Evolutionary conservation across 2,113 vertebrate genomes (phyloP).

Genomic region (Chlorodrepanis virens): DNA sequence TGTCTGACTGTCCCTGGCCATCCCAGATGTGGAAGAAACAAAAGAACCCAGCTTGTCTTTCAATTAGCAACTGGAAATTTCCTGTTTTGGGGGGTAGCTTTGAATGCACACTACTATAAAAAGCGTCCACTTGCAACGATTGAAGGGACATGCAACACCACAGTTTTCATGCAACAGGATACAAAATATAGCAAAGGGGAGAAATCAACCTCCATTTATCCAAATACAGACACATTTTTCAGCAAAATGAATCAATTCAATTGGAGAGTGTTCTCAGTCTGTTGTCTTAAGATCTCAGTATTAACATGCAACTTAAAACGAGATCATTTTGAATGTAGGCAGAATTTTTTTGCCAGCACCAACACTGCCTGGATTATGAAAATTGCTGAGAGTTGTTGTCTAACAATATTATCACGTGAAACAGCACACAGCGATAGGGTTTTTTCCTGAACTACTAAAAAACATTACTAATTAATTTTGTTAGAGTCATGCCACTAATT

Average conservation of each 20-base stretch:
- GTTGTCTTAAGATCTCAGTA: neutral
- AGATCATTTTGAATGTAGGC: neutral
- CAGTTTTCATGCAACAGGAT: neutral
- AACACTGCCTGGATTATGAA: neutral
- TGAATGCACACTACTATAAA: neutral
- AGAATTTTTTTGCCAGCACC: neutral
- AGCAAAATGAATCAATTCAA: neutral
- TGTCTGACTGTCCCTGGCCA: neutral
- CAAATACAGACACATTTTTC: neutral
- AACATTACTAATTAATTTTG: conserved; percentile 10
- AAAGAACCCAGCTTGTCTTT: neutral
- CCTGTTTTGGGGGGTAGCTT: neutral
- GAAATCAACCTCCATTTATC: neutral
- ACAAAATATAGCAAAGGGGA: neutral
- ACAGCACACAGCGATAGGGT: neutral
- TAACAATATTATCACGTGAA: neutral
- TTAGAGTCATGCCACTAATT: conserved; percentile 27
- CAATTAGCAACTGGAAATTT: neutral
- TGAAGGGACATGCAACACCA: fast-evolving
- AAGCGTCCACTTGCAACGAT: neutral
- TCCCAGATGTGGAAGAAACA: neutral
- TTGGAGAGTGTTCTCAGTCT: neutral
- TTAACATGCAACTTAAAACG: neutral
- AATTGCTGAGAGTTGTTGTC: neutral
- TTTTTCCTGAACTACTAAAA: neutral